Conservation (phyloP, 2,113 vertebrate genomes). For the Gobiocypris rarus region DNA sequence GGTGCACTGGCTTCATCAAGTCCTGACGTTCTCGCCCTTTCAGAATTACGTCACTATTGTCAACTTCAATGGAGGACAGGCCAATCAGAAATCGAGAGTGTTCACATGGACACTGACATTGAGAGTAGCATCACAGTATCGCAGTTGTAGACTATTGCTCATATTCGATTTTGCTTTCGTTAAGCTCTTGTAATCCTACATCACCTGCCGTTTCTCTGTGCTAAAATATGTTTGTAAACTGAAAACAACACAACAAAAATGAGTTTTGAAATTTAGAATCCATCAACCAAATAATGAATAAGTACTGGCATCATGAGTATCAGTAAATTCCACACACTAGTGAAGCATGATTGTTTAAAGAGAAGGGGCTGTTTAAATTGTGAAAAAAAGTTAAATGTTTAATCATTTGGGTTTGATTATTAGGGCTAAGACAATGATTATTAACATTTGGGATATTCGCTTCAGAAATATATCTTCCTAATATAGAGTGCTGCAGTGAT, state of each 20-base stretch:
- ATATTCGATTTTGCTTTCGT: not conserved
- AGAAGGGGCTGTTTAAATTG: not conserved
- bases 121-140: conserved; percentile 74
- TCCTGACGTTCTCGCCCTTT: not conserved
- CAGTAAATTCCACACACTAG: not conserved
- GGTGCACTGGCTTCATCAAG: conserved; percentile 4
- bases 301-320: not conserved
- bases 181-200: conserved; percentile 7
- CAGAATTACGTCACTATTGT: conserved; percentile 2
- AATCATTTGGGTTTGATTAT: not conserved
- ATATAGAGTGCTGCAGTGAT: not conserved
- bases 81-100: conserved; percentile 5
- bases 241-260: not conserved
- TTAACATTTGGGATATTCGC: not conserved
- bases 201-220: conserved; percentile 1
- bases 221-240: conserved; percentile 8
- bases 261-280: not conserved
- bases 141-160: conserved; percentile 77
- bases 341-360: not conserved
- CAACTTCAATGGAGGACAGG: not conserved
- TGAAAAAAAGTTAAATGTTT: not conserved
- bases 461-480: not conserved
- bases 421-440: not conserved
- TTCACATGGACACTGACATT: conserved; percentile 58
- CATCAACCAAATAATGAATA: not conserved